Percentiles rank a stretch among this genome's conserved stretches.
phyloP scores from a whole-genome alignment of 2,797 vertebrate genomes.

The Onychomys arenicola region DNA sequence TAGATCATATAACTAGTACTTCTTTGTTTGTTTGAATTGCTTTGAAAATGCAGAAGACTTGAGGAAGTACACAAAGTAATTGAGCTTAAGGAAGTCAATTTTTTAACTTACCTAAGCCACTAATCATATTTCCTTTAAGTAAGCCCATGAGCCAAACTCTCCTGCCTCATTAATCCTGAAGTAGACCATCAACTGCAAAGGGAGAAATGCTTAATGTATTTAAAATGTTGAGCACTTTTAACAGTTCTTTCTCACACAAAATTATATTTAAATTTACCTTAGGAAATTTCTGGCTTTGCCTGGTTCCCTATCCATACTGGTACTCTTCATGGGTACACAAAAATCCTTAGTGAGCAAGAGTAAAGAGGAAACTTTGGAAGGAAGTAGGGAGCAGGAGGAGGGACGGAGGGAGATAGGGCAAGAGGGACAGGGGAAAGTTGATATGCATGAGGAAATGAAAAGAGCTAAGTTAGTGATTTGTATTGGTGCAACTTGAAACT shows the following conservation, averaged over 20 bases:
- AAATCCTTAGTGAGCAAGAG: slow-evolving; percentile 28
- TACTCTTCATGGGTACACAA: background rate
- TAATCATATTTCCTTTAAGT: slow-evolving; percentile 72
- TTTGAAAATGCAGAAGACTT: slow-evolving; percentile 31
- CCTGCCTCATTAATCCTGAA: slow-evolving; percentile 69
- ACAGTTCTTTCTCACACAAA: slow-evolving; percentile 38
- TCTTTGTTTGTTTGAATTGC: slow-evolving; percentile 48
- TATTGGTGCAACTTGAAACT: slow-evolving; percentile 24
- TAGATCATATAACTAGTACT: slow-evolving; percentile 4
- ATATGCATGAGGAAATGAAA: background rate
- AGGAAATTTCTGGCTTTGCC: slow-evolving; percentile 47
- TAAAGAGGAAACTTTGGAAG: background rate
- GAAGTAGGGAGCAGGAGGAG: fast-evolving
- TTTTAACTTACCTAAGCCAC: slow-evolving; percentile 66
- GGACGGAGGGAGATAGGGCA: fast-evolving
- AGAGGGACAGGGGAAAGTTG: background rate
- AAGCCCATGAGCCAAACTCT: slow-evolving; percentile 56
- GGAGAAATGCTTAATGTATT: slow-evolving; percentile 66
- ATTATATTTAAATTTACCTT: slow-evolving; percentile 59
- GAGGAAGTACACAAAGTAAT: slow-evolving; percentile 57
- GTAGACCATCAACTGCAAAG: slow-evolving; percentile 55
- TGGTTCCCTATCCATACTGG: background rate
- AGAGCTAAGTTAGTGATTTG: background rate
- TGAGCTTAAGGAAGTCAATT: slow-evolving; percentile 63
- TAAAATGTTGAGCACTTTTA: slow-evolving; percentile 64